These are phyloP conservation scores for Siniperca undulata DNA, from an alignment of 2,797 vertebrate species.

Conservation along the genomic window DNA sequence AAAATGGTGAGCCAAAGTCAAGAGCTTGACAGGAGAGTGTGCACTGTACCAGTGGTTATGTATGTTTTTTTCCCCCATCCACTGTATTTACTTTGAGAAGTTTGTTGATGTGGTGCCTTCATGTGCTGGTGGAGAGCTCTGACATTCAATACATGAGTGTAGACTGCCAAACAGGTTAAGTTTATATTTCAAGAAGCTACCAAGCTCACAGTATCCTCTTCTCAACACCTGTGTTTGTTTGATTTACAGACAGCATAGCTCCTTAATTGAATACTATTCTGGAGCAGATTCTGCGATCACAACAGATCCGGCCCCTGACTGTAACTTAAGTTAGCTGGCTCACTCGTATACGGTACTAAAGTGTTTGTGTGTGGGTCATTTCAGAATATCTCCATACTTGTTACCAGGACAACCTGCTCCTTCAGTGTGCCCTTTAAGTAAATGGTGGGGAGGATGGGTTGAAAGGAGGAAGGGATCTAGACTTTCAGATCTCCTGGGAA, in stretches of 20 bases:
- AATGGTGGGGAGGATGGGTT: conserved; percentile 49
- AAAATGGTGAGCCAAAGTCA: conserved; percentile 22
- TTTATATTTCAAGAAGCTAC: conserved; percentile 29
- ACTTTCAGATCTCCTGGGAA: conserved; percentile 59
- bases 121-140: conserved; percentile 31
- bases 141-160: conserved; percentile 16
- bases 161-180: background rate
- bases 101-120: conserved; percentile 26
- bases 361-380: conserved; percentile 49
- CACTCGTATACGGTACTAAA: background rate
- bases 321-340: conserved; percentile 21
- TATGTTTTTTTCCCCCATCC: conserved; percentile 3
- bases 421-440: conserved; percentile 54
- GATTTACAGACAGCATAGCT: conserved; percentile 36
- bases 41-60: background rate
- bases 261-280: conserved; percentile 43
- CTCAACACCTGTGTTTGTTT: conserved; percentile 21
- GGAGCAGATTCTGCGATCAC: conserved; percentile 20
- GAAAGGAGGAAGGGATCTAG: conserved; percentile 50
- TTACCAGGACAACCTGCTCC: conserved; percentile 69
- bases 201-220: conserved; percentile 18
- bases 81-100: conserved; percentile 32
- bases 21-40: background rate
- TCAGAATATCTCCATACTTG: conserved; percentile 53
- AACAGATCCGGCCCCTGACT: conserved; percentile 12